Evolutionary conservation across 2,113 vertebrate genomes (phyloP).

Genomic region (Pollimyrus isidori): DNA sequence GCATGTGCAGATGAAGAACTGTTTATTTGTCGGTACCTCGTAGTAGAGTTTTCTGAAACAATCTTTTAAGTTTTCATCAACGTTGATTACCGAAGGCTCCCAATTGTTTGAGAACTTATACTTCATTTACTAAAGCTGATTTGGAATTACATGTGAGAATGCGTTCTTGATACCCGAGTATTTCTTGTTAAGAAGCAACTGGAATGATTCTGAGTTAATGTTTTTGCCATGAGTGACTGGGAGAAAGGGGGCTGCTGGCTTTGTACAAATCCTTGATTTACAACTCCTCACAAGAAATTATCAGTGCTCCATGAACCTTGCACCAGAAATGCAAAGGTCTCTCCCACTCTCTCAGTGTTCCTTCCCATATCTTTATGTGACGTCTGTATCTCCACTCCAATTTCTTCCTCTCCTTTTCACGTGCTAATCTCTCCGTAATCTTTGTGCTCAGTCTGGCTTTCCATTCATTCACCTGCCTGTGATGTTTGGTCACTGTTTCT

Average conservation of each 20-base stretch:
- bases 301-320: constrained; percentile 58
- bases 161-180: not conserved
- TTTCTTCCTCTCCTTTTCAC: not conserved
- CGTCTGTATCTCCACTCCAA: not conserved
- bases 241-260: not conserved
- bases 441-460: not conserved
- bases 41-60: not conserved
- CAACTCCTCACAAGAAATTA: constrained; percentile 39
- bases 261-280: constrained; percentile 39
- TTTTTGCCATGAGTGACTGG: not conserved
- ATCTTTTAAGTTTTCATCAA: not conserved
- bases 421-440: not conserved
- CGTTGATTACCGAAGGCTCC: not conserved
- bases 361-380: not conserved
- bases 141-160: not conserved
- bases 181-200: not conserved
- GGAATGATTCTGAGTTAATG: not conserved
- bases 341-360: not conserved
- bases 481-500: not conserved
- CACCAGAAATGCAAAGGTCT: constrained; percentile 26
- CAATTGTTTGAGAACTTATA: not conserved
- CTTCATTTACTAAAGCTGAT: not conserved
- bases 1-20: not conserved
- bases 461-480: constrained; percentile 12
- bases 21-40: not conserved